These are phyloP conservation scores for Falcunculus frontatus DNA, from an alignment of 2,113 vertebrate species.

Conservation along the genomic window DNA sequence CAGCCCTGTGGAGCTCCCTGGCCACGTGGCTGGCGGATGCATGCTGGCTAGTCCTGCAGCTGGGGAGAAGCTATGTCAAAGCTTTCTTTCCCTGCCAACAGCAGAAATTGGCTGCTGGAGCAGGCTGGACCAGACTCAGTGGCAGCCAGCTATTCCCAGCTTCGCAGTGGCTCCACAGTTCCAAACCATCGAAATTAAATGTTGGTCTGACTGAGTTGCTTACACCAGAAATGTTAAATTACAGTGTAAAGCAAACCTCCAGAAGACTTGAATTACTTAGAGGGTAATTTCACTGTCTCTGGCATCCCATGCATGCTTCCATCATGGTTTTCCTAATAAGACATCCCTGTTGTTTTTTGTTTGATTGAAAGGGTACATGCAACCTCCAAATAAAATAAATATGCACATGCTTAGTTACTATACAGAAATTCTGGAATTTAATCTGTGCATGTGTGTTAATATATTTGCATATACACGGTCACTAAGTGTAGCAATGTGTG, in stretches of 20 bases:
- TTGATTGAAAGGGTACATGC: not conserved
- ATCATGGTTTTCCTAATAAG: not conserved
- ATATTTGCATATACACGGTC: not conserved
- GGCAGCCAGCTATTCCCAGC: slow-evolving; percentile 40
- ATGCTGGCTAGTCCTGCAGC: not conserved
- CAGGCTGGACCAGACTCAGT: not conserved
- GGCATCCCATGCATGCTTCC: not conserved
- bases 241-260: slow-evolving; percentile 9
- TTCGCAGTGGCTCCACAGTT: not conserved
- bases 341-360: not conserved
- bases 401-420: not conserved
- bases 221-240: slow-evolving; percentile 44
- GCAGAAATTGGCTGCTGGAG: not conserved
- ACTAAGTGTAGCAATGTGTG: not conserved
- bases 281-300: slow-evolving; percentile 8
- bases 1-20: not conserved
- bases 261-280: not conserved
- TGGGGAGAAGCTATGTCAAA: not conserved
- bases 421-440: not conserved
- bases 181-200: not conserved
- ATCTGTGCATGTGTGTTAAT: not conserved
- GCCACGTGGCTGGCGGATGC: rapidly evolving
- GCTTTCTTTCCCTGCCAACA: not conserved
- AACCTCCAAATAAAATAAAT: slow-evolving; percentile 2
- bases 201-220: not conserved